Evolutionary conservation across 2,888 invertebrate species (phyloP), one percentile per base, ranked within the genome.

Genomic region (Elegia similella): DNA sequence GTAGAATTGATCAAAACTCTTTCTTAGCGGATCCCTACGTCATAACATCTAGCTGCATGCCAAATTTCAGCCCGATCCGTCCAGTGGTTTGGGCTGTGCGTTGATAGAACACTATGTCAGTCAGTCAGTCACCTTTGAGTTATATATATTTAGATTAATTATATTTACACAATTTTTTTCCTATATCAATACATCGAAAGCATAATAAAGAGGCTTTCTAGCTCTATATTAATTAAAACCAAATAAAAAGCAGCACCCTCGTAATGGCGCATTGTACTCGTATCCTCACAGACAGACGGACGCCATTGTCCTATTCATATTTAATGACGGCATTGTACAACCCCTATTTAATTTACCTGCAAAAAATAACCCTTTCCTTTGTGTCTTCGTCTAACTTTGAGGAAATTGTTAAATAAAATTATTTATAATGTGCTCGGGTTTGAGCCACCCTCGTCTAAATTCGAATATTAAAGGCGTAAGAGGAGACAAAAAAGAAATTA

Each of bases 281-380:
- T 55, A 34, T 15, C 32, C 7, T 30, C 30, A 12, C 47, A 29
- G 12, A 29, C 47, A 57, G 15, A 52, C 17, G 10, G 46, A 53
- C 53, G 12, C 17, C 29, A 57, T 52, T 52, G 52, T 52, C 38
- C 30, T 29, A 32, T 53, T 44, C 47, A 30, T 44, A 34, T 46
- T 13, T 42, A 38, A 53, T 46, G 15, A 17, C 46, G 12, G 13
- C 46, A 46, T 46, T 56, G 68, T 62, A 63, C 62, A 64, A 71
- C 78, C 79, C 71, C 72, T 76, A 75, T 78, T 78, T 78, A 75
- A 77, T 79, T 78, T 75, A 62, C 59, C 59, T 60, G 61, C 56
- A 61, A 61, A 59, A 59, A 52, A 59, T n/a, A 44, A 55, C 60
- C 57, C 58, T 58, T 59, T 61, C 53, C 50, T 48, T 57, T 34